Base-by-base conservation (phyloP, 30 jellyfish, hydroid and myxozoan species). In the Kudoa iwatai region DNA sequence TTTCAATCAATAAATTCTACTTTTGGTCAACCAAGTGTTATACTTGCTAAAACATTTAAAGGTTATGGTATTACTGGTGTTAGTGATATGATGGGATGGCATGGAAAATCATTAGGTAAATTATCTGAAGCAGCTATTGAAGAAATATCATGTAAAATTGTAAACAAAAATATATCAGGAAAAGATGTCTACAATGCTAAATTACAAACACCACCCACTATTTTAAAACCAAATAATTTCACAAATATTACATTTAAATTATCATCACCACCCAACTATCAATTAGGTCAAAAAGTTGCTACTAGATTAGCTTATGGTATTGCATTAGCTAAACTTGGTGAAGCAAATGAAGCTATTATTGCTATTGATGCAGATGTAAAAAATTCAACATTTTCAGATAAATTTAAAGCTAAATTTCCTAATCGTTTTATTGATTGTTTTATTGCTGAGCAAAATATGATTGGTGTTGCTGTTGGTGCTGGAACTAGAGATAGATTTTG, bases 341-440 rank as follows among this genome's bases (percentile, higher is more conserved):
- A 74, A 25, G 35, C 81, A 16, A 47, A 74, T 2, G 30, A 44
- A 18, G 59, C 86, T 1, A 63, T 69, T 16, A 54, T 69, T 49
- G 91, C 86, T 17, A 33, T 59, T 46, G 91, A 69, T 44, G 91
- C 86, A 18, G 91, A 69, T 54, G 62, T 84, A 20, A 69, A 69
- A 50, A 69, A 69, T 53, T 69, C 91, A 14, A 69, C 91, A 23
- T 69, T 69, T 47, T 83, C 91, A 50, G 64, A 55, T 46, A 69
- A 83, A 1, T 69, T 69, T 58, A 84, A 58, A 26, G 62, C 62
- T 38, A 69, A 68, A 0, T 65, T 51, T 42, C 91, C 91, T 1
- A 85, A 59, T 12, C 58, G 91, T 17, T 69, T 59, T 55, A 33
- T 69, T 34, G 91, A 69, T 38, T 69, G 91, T 35, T 69, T 45